Base-by-base conservation (phyloP, 2,888 invertebrate genomes). In the Anoplius nigerrimus region DNA sequence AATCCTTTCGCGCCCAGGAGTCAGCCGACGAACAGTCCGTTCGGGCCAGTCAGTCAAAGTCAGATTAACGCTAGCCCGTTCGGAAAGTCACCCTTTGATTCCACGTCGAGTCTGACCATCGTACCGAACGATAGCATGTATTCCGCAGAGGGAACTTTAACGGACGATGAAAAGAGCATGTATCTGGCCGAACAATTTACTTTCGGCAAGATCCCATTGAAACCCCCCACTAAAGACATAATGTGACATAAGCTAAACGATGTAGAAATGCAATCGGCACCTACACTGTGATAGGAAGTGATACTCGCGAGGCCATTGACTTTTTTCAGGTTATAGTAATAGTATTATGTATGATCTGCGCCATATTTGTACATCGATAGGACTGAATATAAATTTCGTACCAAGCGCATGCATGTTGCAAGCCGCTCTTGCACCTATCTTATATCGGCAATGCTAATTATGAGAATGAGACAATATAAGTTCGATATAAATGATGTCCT, bases 211-310 rank as follows among this genome's bases (percentile, higher is more conserved):
- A 85, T 88, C 60, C 88, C 88, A 0, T 18, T 86, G 0, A 83
- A 82, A 66, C 83, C 88, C 16, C 88, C 88, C 6, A 82, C 85
- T 2, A 85, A 84, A 74, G 87, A 84, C 43, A 64, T 88, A 15
- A 81, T 84, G 34, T 87, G 48, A 48, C 34, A 34, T 6, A 11
- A 1, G 11, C 34, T 11, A 34, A 34, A 6, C 4, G 34, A 34
- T 6, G 11, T 11, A 34, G 11, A 34, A 34, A 11, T 34, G 34
- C 34, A 34, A 13, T 34, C 34, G 2, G 3, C 48, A 18, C 18
- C 16, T n/a, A 18, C 8, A 48, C 18, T 48, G 48, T 48, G 48
- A 48, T 48, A 48, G n/a, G 5, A 3, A 1, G 16, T 13, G 16
- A 2, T 48, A 48, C 1, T 15, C 48, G 48, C 34, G 11, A 34